Conservation (phyloP, 2,797 vertebrate species). For the Sardinella longiceps region DNA sequence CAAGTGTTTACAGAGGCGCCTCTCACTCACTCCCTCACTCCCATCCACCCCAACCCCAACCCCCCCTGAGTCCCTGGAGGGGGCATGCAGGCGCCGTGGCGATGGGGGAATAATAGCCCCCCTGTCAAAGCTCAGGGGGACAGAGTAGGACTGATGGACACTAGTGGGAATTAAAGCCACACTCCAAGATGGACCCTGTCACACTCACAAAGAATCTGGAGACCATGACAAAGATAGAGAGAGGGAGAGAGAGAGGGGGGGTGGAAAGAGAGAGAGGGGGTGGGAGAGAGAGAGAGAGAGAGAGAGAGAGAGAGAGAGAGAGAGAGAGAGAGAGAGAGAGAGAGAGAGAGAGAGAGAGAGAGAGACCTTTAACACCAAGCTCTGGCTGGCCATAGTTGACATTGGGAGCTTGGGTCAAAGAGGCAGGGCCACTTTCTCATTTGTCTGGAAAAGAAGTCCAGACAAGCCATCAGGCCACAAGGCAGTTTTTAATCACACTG, state of each 20-base stretch:
- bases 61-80: constrained; percentile 61
- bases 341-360: constrained; percentile 42
- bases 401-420: constrained; percentile 15
- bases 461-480: constrained; percentile 13
- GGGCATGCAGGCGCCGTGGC: constrained; percentile 61
- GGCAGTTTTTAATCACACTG: constrained; percentile 18
- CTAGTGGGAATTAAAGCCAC: constrained; percentile 69
- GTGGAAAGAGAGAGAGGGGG: too few species aligned
- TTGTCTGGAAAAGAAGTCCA: constrained; percentile 17
- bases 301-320: too few species aligned
- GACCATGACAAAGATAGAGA: constrained; percentile 38
- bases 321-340: constrained; percentile 35
- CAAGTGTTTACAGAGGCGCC: constrained; percentile 79
- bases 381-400: neutral
- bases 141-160: constrained; percentile 76
- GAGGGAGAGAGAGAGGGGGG: constrained; percentile 36
- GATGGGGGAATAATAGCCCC: constrained; percentile 78
- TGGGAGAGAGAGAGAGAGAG: too few species aligned
- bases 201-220: constrained; percentile 47
- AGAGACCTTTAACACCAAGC: neutral
- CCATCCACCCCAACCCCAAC: constrained; percentile 66
- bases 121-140: constrained; percentile 77
- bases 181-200: constrained; percentile 65
- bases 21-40: constrained; percentile 42
- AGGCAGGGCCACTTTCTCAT: constrained; percentile 13